These are phyloP conservation scores for Yponomeuta malinellus DNA, from an alignment of 2,888 invertebrate species.

Conservation along the genomic window DNA sequence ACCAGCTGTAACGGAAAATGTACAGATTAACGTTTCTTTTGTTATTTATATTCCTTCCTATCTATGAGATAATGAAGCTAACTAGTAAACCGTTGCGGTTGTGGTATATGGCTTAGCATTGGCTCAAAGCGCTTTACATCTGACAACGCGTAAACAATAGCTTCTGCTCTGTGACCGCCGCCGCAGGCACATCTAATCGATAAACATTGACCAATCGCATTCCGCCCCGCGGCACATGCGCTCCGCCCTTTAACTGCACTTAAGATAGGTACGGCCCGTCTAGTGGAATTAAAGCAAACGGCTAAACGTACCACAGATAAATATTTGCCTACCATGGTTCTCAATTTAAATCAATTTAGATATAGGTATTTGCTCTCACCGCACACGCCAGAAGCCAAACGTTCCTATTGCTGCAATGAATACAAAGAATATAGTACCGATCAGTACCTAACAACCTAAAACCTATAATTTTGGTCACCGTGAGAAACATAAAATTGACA, in stretches of 20 bases:
- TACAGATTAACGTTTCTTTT: too few species aligned
- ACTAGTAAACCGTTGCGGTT: not conserved
- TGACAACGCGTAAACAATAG: constrained; percentile 31
- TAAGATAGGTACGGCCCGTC: constrained; percentile 3
- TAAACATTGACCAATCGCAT: constrained; percentile 56
- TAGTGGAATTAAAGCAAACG: constrained; percentile 8
- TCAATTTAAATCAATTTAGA: not conserved
- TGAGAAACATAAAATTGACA: not conserved
- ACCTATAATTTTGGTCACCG: not conserved
- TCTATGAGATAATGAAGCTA: too few species aligned
- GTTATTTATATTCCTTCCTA: too few species aligned
- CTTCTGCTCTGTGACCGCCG: constrained; percentile 33
- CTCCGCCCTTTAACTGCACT: constrained; percentile 25
- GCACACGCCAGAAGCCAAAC: not conserved
- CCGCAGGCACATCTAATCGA: constrained; percentile 51
- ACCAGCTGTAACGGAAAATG: too few species aligned
- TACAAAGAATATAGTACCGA: not conserved
- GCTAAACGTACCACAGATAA: not conserved
- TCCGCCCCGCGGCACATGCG: constrained; percentile 30
- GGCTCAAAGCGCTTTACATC: not conserved
- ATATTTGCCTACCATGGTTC: not conserved
- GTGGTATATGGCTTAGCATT: not conserved
- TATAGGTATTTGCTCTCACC: not conserved
- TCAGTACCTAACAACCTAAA: not conserved
- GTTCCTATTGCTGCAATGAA: not conserved